Conservation (phyloP, 1,140 invertebrate genomes). For the Caerostris darwini region DNA sequence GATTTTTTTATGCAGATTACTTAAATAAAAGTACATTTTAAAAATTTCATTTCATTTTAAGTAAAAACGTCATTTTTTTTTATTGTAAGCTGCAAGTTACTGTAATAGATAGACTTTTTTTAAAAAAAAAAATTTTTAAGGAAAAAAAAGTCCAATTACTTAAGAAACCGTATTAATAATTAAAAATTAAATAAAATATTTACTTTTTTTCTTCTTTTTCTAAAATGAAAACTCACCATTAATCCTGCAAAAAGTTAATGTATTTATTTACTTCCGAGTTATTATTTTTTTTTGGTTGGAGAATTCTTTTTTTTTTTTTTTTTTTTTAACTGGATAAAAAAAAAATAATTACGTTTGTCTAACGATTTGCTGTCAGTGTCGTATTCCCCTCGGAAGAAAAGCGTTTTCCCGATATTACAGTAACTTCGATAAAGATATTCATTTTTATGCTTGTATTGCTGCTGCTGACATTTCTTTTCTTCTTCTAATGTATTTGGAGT, state of each 20-base stretch:
- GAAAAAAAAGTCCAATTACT: not conserved
- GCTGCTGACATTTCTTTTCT: constrained; percentile 28
- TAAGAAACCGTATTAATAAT: not conserved
- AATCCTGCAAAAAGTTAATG: not conserved
- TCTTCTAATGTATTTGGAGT: not conserved
- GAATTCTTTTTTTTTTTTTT: constrained; percentile 18
- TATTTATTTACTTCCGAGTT: constrained; percentile 3
- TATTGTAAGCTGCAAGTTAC: no score
- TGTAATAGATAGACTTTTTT: no score
- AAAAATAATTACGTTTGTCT: constrained; percentile 59
- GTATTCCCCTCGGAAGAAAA: constrained; percentile 4
- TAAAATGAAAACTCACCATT: not conserved
- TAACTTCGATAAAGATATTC: constrained; percentile 52
- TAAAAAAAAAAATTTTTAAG: not conserved
- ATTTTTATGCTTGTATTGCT: constrained; percentile 24
- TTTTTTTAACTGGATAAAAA: not conserved
- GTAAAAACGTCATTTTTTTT: no score
- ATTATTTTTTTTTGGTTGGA: constrained; percentile 32
- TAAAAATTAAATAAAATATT: not conserved
- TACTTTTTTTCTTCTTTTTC: not conserved
- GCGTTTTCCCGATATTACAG: constrained; percentile 51
- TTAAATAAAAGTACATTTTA: no score
- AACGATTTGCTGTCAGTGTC: constrained; percentile 41
- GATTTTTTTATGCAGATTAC: no score
- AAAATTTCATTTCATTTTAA: no score